Evolutionary conservation across 2,113 vertebrate genomes (phyloP), one percentile per base, ranked within the genome.

Genomic region (Deroptyus accipitrinus): DNA sequence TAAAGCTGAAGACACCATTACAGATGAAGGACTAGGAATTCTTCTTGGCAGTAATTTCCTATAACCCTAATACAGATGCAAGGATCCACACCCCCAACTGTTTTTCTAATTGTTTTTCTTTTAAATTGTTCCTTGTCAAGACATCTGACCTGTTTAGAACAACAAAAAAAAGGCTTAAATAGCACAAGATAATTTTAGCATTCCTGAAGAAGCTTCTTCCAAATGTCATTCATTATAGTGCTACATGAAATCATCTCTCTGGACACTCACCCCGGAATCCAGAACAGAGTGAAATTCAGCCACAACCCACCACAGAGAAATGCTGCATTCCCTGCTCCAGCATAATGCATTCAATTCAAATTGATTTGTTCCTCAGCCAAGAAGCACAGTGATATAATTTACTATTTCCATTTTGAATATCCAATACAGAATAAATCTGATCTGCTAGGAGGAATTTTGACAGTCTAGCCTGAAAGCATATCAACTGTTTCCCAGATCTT

Each of bases 401-500:
- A 95, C 37, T 88, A 94, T 95, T 96, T 96, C 95, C 96, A 54
- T 85, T 93, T 90, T 91, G 87, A 95, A 91, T 94, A 96, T 83
- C 90, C 69, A 90, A 42, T 89, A 80, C 74, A 79, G 88, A 96
- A 95, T 95, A 94, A 94, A 96, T 83, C 91, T 94, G 74, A 96
- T 83, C 86, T 95, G 55, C 46, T 89, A 61, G 78, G 77, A 97
- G 97, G 68, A 83, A 74, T 87, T 97, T 96, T 92, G 79, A 96
- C 96, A 92, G 70, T 87, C 84, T 92, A 96, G 69, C 63, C 90
- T 91, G 59, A 94, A 94, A 96, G 82, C 72, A 67, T 72, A 93
- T 95, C 55, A 96, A 92, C 91, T 92, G 86, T 95, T 97, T 97
- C 92, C 95, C 85, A 64, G 11, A 92, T 83, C 83, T 96, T 96